These are phyloP conservation scores for Holocentrus rufus DNA, from an alignment of 2,797 vertebrate species.

Conservation along the genomic window DNA sequence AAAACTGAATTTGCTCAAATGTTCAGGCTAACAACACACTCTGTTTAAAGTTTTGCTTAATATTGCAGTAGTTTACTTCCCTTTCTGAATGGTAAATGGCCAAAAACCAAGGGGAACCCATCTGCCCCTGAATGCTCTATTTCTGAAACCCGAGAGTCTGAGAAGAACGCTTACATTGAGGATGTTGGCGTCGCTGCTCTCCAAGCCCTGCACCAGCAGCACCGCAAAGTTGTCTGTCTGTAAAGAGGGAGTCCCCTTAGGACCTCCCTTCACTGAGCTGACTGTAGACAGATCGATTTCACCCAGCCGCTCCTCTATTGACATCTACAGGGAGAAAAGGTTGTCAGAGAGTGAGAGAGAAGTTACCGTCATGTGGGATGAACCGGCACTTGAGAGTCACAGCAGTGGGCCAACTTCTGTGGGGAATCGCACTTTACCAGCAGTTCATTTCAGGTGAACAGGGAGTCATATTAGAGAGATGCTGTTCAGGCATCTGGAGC, in stretches of 20 bases:
- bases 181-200: slow-evolving; percentile 90
- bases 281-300: slow-evolving; percentile 87
- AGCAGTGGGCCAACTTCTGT: background rate
- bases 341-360: background rate
- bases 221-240: slow-evolving; percentile 92
- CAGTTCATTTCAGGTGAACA: slow-evolving; percentile 4
- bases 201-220: slow-evolving; percentile 93
- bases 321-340: slow-evolving; percentile 80
- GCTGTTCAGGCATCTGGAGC: too few relatives aligned
- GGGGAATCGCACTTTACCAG: background rate
- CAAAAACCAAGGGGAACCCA: background rate
- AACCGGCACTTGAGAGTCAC: background rate
- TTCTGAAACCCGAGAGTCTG: background rate
- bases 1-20: too few relatives aligned
- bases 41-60: background rate
- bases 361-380: too few relatives aligned
- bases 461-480: background rate
- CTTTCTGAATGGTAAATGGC: background rate
- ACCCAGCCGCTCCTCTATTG: slow-evolving; percentile 91
- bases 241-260: slow-evolving; percentile 81
- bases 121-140: background rate
- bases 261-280: slow-evolving; percentile 72
- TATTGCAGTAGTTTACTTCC: background rate
- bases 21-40: too few relatives aligned
- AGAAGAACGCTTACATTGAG: slow-evolving; percentile 87